A percentile compares a stretch with the other conserved stretches of the same genome.
These are phyloP conservation scores for Sphinx pinastri DNA, from an alignment of 2,888 invertebrate genomes.

Conservation along the genomic window DNA sequence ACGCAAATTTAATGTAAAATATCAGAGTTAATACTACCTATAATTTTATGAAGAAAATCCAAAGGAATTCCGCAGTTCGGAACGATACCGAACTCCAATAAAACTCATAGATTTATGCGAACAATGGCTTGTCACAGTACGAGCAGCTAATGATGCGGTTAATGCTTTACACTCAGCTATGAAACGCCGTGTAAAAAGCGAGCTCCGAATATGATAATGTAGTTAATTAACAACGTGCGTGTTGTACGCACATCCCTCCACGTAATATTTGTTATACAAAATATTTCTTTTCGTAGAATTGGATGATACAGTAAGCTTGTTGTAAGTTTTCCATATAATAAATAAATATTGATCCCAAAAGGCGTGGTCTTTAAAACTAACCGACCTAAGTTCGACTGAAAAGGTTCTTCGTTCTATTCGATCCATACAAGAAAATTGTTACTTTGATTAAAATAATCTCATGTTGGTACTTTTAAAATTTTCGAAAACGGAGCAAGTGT, in stretches of 20 bases:
- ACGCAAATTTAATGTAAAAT: no score
- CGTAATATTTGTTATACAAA: not conserved
- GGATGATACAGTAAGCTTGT: not conserved
- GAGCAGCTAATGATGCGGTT: conserved; percentile 73
- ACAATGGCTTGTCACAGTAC: conserved; percentile 72
- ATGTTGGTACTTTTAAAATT: no score
- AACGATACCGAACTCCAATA: not conserved
- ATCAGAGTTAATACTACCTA: no score
- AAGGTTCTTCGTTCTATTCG: no score
- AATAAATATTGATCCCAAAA: no score
- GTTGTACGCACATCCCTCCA: not conserved
- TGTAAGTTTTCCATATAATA: not conserved
- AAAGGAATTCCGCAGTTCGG: not conserved
- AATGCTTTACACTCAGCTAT: conserved; percentile 62
- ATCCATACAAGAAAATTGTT: no score
- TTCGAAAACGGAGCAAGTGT: no score
- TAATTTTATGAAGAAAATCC: no score
- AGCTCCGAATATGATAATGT: conserved; percentile 14
- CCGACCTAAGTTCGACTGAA: no score
- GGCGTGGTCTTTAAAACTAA: no score
- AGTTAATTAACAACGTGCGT: not conserved
- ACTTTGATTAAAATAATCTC: no score
- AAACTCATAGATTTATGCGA: conserved; percentile 42
- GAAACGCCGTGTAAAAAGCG: conserved; percentile 5
- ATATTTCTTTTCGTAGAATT: not conserved